phyloP scores from a whole-genome alignment of 2,113 vertebrate species.

The Gambusia affinis region DNA sequence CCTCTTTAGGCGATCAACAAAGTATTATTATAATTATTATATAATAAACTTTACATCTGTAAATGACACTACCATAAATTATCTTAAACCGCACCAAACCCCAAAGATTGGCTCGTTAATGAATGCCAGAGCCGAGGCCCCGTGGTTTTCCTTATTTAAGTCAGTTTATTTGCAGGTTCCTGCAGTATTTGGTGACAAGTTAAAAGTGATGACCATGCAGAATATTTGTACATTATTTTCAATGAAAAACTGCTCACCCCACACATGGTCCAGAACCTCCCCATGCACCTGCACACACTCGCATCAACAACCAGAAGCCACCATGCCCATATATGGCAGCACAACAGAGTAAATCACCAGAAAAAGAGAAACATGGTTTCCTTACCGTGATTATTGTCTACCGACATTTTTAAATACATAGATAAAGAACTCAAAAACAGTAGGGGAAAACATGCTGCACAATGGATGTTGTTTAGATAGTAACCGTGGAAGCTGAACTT shows the following conservation, averaged over 20 bases:
- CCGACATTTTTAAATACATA: background rate
- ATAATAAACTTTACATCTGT: background rate
- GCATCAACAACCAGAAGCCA: no score
- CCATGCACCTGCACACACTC: no score
- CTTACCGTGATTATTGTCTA: background rate
- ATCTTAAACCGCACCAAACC: background rate
- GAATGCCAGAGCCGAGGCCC: background rate
- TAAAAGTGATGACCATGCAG: no score
- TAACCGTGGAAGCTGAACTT: background rate
- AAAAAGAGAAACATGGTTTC: no score
- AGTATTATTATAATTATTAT: no score
- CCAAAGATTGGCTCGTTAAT: background rate
- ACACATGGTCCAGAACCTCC: no score
- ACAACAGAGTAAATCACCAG: no score
- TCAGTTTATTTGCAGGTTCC: background rate
- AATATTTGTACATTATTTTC: no score
- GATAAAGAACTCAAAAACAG: background rate
- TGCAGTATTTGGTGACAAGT: no score
- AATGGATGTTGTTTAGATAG: background rate
- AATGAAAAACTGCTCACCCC: no score
- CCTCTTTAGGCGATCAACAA: no score
- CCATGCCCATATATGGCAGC: no score
- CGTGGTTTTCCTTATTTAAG: background rate
- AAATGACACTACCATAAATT: background rate
- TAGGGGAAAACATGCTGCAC: background rate